phyloP scores from a whole-genome alignment of 2,888 invertebrate species.

The Leptinotarsa juncta region DNA sequence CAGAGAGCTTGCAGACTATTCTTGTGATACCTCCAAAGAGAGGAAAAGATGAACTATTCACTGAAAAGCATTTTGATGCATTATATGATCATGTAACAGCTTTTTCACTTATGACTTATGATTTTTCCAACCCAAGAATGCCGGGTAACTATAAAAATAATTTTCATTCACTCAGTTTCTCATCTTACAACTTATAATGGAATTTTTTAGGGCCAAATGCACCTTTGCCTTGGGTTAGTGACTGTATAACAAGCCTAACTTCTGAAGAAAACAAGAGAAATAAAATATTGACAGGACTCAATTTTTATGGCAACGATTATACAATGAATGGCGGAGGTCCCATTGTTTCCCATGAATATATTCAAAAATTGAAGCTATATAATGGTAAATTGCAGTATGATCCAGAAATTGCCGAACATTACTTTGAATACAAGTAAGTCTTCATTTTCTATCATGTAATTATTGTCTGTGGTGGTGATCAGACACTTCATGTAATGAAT shows the following conservation, averaged over 20 bases:
- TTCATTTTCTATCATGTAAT: neutral
- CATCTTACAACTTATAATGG: slow-evolving; percentile 49
- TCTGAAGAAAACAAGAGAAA: slow-evolving; percentile 73
- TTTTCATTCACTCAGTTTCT: neutral
- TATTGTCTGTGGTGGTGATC: no score
- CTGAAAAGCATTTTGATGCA: slow-evolving; percentile 79
- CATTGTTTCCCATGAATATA: slow-evolving; percentile 82
- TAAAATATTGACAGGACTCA: slow-evolving; percentile 89
- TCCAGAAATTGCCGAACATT: slow-evolving; percentile 83
- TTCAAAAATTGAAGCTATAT: slow-evolving; percentile 78
- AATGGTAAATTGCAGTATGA: slow-evolving; percentile 85
- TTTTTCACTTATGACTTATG: slow-evolving; percentile 97
- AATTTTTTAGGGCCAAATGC: slow-evolving; percentile 80
- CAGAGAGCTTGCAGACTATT: slow-evolving; percentile 73
- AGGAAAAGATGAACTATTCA: slow-evolving; percentile 78
- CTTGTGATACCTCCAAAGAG: slow-evolving; percentile 85
- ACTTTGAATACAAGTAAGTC: slow-evolving; percentile 85
- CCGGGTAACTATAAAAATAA: slow-evolving; percentile 70
- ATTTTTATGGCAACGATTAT: slow-evolving; percentile 94
- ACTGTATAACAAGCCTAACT: slow-evolving; percentile 80
- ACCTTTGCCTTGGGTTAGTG: slow-evolving; percentile 84
- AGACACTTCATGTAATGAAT: neutral
- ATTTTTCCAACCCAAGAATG: slow-evolving; percentile 85
- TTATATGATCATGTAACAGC: slow-evolving; percentile 83
- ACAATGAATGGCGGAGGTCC: slow-evolving; percentile 85